Conservation (phyloP, 2,888 invertebrate species). For the Erynnis tages region DNA sequence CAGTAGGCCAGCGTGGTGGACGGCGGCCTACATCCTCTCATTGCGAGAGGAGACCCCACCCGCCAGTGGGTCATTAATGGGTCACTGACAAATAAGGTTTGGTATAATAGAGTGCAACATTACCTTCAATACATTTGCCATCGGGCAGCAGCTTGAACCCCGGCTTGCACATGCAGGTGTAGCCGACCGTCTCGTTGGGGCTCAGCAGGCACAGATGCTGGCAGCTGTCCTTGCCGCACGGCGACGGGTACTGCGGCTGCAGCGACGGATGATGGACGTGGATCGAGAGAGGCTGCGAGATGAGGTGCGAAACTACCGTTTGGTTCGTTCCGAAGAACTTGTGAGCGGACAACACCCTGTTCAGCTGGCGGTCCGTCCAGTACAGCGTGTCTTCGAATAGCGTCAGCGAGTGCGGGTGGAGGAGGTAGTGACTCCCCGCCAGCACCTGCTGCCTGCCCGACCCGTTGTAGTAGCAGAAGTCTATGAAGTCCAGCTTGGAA, state of each 20-base stretch:
- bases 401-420: slow-evolving; percentile 97
- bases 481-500: slow-evolving; percentile 98
- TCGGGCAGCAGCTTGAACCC: slow-evolving; percentile 87
- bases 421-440: slow-evolving; percentile 93
- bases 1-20: no score
- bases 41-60: no score
- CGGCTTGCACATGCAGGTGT: slow-evolving; percentile 94
- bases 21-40: no score
- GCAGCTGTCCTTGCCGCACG: slow-evolving; percentile 86
- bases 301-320: slow-evolving; percentile 95
- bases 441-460: slow-evolving; percentile 93
- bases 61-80: no score
- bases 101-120: no score
- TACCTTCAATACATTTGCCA: slow-evolving; percentile 87
- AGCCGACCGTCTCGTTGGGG: slow-evolving; percentile 85
- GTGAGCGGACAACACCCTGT: slow-evolving; percentile 93
- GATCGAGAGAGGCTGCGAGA: slow-evolving; percentile 96
- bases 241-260: slow-evolving; percentile 90
- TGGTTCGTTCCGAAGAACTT: slow-evolving; percentile 96
- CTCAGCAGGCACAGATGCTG: slow-evolving; percentile 96
- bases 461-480: slow-evolving; percentile 98
- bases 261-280: slow-evolving; percentile 97
- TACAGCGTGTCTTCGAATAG: slow-evolving; percentile 98
- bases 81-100: no score
- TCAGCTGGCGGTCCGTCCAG: slow-evolving; percentile 97